Evolutionary conservation across 2,888 invertebrate species (phyloP).

Genomic region (Conchocele bisecta): DNA sequence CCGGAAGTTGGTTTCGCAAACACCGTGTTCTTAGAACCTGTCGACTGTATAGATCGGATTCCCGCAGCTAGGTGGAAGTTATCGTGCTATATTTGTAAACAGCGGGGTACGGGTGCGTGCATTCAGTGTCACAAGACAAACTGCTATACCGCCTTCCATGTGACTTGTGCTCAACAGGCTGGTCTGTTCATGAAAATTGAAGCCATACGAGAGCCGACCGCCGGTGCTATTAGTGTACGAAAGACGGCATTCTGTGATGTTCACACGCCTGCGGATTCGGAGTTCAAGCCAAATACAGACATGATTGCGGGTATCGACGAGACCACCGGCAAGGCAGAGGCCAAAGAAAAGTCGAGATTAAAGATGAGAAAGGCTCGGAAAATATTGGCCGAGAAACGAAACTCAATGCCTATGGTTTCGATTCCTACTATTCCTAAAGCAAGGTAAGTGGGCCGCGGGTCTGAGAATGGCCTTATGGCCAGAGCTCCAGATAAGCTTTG

Average conservation of each 20-base stretch:
- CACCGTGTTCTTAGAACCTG: conserved; percentile 97
- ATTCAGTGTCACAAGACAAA: conserved; percentile 98
- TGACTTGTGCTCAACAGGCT: conserved; percentile 98
- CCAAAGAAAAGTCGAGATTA: conserved; percentile 84
- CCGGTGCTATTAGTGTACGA: conserved; percentile 85
- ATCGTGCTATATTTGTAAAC: conserved; percentile 96
- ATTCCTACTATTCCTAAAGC: conserved; percentile 92
- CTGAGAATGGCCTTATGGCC: too few species aligned
- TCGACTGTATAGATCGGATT: conserved; percentile 98
- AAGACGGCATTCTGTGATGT: conserved; percentile 98
- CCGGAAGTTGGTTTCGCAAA: conserved; percentile 98
- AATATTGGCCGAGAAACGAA: conserved; percentile 93
- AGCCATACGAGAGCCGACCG: conserved; percentile 87
- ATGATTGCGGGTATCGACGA: conserved; percentile 70
- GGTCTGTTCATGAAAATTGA: conserved; percentile 93
- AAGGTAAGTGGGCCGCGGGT: conserved; percentile 61
- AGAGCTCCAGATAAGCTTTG: too few species aligned
- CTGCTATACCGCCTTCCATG: conserved; percentile 99
- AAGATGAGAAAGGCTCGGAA: conserved; percentile 95
- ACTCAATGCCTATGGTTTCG: conserved; percentile 94
- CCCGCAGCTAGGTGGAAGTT: conserved; percentile 97
- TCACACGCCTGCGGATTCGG: conserved; percentile 89
- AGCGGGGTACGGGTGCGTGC: conserved; percentile 91
- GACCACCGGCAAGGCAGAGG: conserved; percentile 75
- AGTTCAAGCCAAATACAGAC: conserved; percentile 73